A percentile compares a stretch with the other conserved stretches of the same genome.
phyloP scores from a whole-genome alignment of 2,797 vertebrate genomes.

The Sylvilagus floridanus region DNA sequence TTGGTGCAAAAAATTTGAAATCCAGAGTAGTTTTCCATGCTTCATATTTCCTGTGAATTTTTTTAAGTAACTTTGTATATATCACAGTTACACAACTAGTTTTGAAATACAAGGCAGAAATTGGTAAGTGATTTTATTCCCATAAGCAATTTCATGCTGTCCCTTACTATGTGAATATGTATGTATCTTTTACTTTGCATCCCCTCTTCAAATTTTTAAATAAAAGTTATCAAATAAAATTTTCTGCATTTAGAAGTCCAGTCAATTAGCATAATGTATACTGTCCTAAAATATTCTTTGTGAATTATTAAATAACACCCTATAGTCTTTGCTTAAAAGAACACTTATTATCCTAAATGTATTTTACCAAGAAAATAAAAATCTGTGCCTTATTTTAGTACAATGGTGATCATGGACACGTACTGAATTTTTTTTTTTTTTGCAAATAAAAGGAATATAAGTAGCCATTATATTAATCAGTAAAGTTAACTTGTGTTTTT shows the following conservation, averaged over 20 bases:
- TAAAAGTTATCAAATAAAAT: slow-evolving; percentile 51
- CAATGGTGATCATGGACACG: not conserved
- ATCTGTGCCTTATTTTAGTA: slow-evolving; percentile 34
- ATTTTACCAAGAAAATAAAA: not conserved
- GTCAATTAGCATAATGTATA: not conserved
- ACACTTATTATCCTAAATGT: not conserved
- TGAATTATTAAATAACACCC: slow-evolving; percentile 21
- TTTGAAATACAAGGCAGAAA: slow-evolving; percentile 31
- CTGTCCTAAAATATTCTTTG: slow-evolving; percentile 14
- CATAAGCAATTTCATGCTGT: not conserved
- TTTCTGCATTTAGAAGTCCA: slow-evolving; percentile 31
- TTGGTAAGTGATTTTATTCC: slow-evolving; percentile 31
- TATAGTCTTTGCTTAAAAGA: slow-evolving; percentile 13
- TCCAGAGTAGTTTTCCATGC: too few species aligned
- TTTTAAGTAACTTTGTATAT: not conserved
- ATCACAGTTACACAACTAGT: not conserved
- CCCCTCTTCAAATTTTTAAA: slow-evolving; percentile 56
- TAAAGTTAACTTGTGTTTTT: slow-evolving; percentile 45
- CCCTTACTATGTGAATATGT: not conserved
- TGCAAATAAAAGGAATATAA: slow-evolving; percentile 37
- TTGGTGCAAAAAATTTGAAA: too few species aligned
- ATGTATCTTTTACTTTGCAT: not conserved
- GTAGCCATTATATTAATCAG: slow-evolving; percentile 33
- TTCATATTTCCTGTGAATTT: too few species aligned
- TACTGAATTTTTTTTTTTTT: not conserved